These are phyloP conservation scores for Eubucco bourcierii DNA, from an alignment of 2,113 vertebrate species.

Conservation along the genomic window DNA sequence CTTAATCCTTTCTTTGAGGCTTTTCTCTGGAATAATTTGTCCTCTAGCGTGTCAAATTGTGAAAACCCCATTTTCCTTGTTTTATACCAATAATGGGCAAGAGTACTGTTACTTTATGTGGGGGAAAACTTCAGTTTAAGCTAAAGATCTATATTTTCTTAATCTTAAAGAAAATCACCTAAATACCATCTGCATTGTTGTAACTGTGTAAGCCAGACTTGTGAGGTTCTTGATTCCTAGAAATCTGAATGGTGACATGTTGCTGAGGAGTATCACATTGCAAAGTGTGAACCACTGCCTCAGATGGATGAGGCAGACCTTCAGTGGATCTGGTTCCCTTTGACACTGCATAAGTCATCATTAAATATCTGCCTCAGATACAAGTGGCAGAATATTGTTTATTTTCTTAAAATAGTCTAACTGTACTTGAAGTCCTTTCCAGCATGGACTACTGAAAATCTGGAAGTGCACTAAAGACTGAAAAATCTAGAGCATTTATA, in stretches of 20 bases:
- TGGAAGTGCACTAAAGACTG: background rate
- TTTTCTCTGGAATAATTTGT: background rate
- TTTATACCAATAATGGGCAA: background rate
- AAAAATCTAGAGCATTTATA: background rate
- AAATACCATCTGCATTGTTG: background rate
- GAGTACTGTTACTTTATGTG: background rate
- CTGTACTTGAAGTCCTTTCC: background rate
- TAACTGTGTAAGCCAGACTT: background rate
- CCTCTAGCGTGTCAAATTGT: background rate
- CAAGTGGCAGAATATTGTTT: background rate
- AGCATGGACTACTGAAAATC: background rate
- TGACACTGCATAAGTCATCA: background rate
- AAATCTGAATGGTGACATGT: background rate
- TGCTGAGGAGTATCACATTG: background rate
- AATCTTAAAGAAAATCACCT: background rate
- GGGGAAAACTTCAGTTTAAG: background rate
- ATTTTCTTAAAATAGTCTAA: background rate
- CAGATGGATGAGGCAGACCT: background rate
- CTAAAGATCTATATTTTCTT: background rate
- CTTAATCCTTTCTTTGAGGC: background rate
- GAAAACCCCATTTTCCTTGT: background rate
- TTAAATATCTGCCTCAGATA: background rate
- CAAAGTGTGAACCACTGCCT: background rate
- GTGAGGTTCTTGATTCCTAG: background rate
- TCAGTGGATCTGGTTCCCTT: background rate